Evolutionary conservation across 1,140 invertebrate species (phyloP).

Genomic region (Acyrthosiphon pisum): DNA sequence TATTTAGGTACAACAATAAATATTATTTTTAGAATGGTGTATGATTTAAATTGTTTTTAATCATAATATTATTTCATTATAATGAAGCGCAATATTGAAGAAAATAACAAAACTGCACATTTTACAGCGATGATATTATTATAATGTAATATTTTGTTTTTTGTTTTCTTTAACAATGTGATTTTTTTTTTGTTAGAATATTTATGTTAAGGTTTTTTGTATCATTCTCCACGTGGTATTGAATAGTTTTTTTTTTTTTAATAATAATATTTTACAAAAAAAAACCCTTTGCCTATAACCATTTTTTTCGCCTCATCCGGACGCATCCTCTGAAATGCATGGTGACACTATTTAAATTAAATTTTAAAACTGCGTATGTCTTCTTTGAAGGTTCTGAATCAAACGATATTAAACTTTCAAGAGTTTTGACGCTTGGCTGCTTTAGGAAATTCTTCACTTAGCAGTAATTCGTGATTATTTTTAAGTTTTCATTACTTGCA

Average conservation of each 20-base stretch:
- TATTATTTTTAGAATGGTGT: not conserved
- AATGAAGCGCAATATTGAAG: not conserved
- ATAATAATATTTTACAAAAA: slow-evolving; percentile 18
- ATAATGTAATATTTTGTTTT: slow-evolving; percentile 3
- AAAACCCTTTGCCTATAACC: not conserved
- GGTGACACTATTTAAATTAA: slow-evolving; percentile 30
- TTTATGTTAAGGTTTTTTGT: not conserved
- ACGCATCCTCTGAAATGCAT: not conserved
- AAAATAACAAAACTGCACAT: not conserved
- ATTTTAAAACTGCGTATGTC: slow-evolving; percentile 1
- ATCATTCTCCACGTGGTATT: not conserved
- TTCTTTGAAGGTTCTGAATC: slow-evolving; percentile 1
- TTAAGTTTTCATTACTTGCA: not conserved
- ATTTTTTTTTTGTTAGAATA: not conserved
- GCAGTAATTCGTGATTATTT: not conserved
- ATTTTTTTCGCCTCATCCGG: not conserved
- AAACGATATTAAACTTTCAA: slow-evolving; percentile 37
- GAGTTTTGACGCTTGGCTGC: not conserved
- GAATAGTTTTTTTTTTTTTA: not conserved
- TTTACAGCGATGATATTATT: not conserved
- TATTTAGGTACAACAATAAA: too few relatives aligned
- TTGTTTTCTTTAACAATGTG: not conserved
- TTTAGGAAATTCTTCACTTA: not conserved
- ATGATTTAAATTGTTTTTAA: not conserved
- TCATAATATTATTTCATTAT: not conserved